A percentile compares a stretch with the other conserved stretches of the same genome.
Evolutionary conservation across 2,113 vertebrate species (phyloP).

Genomic region (Gambusia holbrooki): DNA sequence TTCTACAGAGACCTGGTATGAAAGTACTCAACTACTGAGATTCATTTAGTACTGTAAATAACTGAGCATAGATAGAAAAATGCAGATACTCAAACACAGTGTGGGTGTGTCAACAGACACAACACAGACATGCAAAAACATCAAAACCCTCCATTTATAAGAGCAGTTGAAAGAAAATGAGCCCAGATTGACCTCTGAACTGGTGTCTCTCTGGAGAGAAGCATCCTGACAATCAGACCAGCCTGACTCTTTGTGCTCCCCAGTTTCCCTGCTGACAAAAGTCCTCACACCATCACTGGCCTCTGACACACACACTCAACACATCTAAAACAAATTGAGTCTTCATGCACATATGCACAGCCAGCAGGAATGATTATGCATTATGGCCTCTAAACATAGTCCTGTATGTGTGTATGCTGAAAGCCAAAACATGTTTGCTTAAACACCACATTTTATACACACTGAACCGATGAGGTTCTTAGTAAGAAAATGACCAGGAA

Average conservation of each 20-base stretch:
- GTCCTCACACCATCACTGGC: conserved; percentile 39
- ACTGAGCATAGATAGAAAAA: conserved; percentile 21
- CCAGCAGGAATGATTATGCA: conserved; percentile 32
- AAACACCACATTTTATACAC: background rate
- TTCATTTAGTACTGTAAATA: conserved; percentile 29
- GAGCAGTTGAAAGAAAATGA: conserved; percentile 30
- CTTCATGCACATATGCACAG: conserved; percentile 41
- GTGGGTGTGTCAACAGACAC: conserved; percentile 48
- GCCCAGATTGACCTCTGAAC: conserved; percentile 69
- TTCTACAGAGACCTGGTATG: conserved; percentile 61
- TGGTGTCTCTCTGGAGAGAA: conserved; percentile 57
- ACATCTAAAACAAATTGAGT: conserved; percentile 21
- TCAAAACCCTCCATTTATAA: conserved; percentile 13
- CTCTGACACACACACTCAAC: conserved; percentile 42
- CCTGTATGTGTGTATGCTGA: background rate
- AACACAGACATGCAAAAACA: conserved; percentile 2
- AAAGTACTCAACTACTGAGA: conserved; percentile 62
- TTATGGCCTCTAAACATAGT: background rate
- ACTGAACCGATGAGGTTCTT: background rate
- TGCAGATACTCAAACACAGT: conserved; percentile 44
- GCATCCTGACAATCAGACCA: conserved; percentile 49
- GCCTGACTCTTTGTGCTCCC: conserved; percentile 54
- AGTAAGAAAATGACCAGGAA: conserved; percentile 11
- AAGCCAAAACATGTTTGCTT: background rate
- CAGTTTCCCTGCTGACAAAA: conserved; percentile 51